Percentiles rank a stretch among this genome's conserved stretches.
phyloP scores from a whole-genome alignment of 2,888 invertebrate genomes.

The Gonocerus acuteangulatus region DNA sequence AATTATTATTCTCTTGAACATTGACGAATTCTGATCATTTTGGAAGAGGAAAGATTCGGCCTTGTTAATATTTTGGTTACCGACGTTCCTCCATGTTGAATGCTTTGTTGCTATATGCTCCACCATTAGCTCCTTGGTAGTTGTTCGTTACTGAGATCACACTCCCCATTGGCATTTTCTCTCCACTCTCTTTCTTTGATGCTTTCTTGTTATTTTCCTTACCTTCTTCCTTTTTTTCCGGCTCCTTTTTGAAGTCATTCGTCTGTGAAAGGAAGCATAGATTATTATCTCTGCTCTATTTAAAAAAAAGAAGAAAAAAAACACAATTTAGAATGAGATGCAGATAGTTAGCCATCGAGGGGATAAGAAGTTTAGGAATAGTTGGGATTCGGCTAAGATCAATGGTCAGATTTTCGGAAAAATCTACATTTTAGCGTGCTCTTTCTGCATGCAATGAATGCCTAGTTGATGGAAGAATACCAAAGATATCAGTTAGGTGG shows the following conservation, averaged over 20 bases:
- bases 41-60: too few species aligned
- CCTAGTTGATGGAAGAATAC: too few species aligned
- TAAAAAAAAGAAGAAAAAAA: not conserved
- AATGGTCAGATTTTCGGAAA: not conserved
- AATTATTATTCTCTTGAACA: too few species aligned
- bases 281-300: too few species aligned
- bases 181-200: slow-evolving; percentile 10
- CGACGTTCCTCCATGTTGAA: slow-evolving; percentile 4
- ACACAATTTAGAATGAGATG: too few species aligned
- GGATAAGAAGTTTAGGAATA: too few species aligned
- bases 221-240: slow-evolving; percentile 6
- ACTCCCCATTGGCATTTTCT: slow-evolving; percentile 25
- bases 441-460: too few species aligned
- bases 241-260: not conserved
- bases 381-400: too few species aligned
- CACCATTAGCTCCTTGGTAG: slow-evolving; percentile 21
- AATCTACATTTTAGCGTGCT: too few species aligned
- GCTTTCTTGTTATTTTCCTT: slow-evolving; percentile 6
- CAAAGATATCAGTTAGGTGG: too few species aligned
- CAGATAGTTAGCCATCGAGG: too few species aligned
- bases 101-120: slow-evolving; percentile 19
- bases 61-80: slow-evolving; percentile 1
- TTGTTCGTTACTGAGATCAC: slow-evolving; percentile 16
- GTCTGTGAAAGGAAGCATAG: not conserved
- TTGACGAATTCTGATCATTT: too few species aligned